phyloP scores from a whole-genome alignment of 1,140 invertebrate genomes.

The Globodera rostochiensis region DNA sequence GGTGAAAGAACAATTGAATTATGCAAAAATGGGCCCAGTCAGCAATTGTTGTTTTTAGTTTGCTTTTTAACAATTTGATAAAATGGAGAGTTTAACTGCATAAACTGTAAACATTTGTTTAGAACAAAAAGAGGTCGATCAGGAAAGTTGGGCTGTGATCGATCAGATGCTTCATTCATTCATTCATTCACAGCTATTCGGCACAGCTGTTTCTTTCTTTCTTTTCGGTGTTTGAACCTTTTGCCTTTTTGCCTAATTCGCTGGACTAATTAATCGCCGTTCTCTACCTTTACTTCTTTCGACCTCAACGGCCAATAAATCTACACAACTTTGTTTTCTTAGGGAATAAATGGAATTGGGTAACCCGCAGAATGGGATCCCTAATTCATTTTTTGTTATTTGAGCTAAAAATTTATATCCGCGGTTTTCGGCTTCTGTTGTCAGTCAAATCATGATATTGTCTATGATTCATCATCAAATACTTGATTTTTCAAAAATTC shows the following conservation, averaged over 20 bases:
- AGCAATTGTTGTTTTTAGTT: background rate
- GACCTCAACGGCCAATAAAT: background rate
- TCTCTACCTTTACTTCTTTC: background rate
- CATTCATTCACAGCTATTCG: background rate
- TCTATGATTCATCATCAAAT: no score
- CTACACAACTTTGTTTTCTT: no score
- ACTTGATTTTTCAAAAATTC: no score
- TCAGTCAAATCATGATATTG: no score
- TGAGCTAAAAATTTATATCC: no score
- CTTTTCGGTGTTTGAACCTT: background rate
- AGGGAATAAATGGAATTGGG: no score
- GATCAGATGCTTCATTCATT: background rate
- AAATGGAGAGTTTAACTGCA: background rate
- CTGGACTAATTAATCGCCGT: background rate
- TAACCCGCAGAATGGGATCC: no score
- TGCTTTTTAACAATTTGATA: background rate
- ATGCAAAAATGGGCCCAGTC: background rate
- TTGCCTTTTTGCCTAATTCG: background rate
- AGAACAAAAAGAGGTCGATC: background rate
- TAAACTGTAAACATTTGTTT: no score
- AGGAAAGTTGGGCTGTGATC: background rate
- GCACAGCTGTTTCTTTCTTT: background rate
- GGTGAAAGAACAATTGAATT: constrained; percentile 17
- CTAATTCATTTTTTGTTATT: no score
- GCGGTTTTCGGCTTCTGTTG: no score